A percentile compares a stretch with the other conserved stretches of the same genome.
Evolutionary conservation across 1,140 invertebrate genomes (phyloP).

Genomic region (Drosophila gunungcola): DNA sequence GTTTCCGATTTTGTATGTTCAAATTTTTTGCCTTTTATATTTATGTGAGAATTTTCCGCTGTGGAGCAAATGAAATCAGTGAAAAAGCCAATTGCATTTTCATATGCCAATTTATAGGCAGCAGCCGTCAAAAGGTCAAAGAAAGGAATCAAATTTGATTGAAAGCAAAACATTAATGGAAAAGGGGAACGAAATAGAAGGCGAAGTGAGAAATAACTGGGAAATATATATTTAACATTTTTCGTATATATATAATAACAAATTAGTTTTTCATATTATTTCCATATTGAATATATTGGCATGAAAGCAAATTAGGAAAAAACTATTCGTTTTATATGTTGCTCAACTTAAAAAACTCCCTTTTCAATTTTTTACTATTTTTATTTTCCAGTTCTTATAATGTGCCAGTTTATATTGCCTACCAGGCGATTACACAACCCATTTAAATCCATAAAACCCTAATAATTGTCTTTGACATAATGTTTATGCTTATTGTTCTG

Average conservation of each 20-base stretch:
- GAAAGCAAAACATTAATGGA: slow-evolving; percentile 2
- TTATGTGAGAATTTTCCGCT: slow-evolving; percentile 4
- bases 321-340: too few species aligned
- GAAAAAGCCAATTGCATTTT: slow-evolving; percentile 68
- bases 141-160: slow-evolving; percentile 23
- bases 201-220: too few species aligned
- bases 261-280: too few species aligned
- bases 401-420: background rate
- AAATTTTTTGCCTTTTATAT: background rate
- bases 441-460: slow-evolving; percentile 62
- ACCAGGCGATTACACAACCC: slow-evolving; percentile 4
- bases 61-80: slow-evolving; percentile 59
- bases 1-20: slow-evolving; percentile 27
- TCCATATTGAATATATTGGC: too few species aligned
- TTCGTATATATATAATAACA: too few species aligned
- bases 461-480: slow-evolving; percentile 78
- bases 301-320: too few species aligned
- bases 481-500: slow-evolving; percentile 75
- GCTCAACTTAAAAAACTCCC: background rate
- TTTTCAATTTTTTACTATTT: background rate
- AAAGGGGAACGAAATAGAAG: background rate
- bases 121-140: slow-evolving; percentile 30
- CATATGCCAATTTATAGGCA: slow-evolving; percentile 63
- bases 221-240: too few species aligned
- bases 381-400: background rate